A percentile compares a stretch with the other conserved stretches of the same genome.
phyloP scores from a whole-genome alignment of 2,113 vertebrate genomes.

The Mesembrinibis cayennensis region DNA sequence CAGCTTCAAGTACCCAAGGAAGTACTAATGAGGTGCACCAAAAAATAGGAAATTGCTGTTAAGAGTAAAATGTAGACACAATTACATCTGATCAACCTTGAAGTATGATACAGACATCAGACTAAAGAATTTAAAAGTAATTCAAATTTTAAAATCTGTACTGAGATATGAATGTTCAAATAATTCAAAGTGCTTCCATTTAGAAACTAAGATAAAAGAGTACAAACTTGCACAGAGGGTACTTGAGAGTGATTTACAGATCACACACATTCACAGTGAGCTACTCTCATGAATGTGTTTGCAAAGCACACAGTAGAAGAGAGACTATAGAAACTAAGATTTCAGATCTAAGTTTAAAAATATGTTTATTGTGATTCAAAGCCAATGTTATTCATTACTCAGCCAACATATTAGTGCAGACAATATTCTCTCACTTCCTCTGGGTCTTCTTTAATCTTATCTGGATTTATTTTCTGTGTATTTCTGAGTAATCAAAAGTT shows the following conservation, averaged over 20 bases:
- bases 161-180: not conserved
- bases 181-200: not conserved
- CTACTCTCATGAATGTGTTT: conserved; percentile 20
- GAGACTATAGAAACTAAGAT: conserved; percentile 32
- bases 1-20: not conserved
- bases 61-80: not conserved
- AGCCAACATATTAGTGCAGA: conserved; percentile 63
- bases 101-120: not conserved
- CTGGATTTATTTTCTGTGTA: conserved; percentile 73
- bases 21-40: not conserved
- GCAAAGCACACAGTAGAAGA: conserved; percentile 10
- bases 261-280: conserved; percentile 6
- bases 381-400: conserved; percentile 67
- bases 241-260: not conserved
- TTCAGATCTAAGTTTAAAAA: conserved; percentile 62
- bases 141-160: not conserved
- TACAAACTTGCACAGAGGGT: not conserved
- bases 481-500: conserved; percentile 74
- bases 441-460: conserved; percentile 70
- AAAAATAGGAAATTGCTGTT: not conserved
- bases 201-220: conserved; percentile 11
- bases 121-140: not conserved
- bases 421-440: conserved; percentile 70
- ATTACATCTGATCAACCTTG: not conserved
- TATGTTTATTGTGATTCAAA: conserved; percentile 71